phyloP scores from a whole-genome alignment of 1,140 invertebrate species.

The Hyphantria cunea region DNA sequence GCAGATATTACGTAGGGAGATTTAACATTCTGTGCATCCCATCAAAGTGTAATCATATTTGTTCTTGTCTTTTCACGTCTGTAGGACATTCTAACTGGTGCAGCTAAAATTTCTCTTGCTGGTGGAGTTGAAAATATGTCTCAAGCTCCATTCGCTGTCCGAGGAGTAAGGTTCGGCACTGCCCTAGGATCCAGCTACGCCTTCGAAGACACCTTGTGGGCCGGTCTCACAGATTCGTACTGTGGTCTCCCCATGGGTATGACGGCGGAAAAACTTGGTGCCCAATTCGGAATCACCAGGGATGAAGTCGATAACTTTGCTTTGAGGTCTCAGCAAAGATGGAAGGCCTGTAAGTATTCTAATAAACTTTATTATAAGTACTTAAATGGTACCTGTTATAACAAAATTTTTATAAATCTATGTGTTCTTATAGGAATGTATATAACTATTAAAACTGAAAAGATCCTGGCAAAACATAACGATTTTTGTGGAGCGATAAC shows the following conservation, averaged over 20 bases:
- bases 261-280: constrained; percentile 98
- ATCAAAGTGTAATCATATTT: too few relatives aligned
- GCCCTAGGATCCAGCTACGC: constrained; percentile 89
- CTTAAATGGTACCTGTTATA: too few relatives aligned
- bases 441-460: too few relatives aligned
- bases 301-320: constrained; percentile 96
- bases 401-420: too few relatives aligned
- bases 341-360: constrained; percentile 86
- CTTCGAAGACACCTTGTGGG: constrained; percentile 96
- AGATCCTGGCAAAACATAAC: too few relatives aligned
- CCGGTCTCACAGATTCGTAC: constrained; percentile 93
- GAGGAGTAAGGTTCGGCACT: constrained; percentile 96
- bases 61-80: constrained; percentile 12
- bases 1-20: too few relatives aligned
- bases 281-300: constrained; percentile 92
- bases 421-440: too few relatives aligned
- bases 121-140: constrained; percentile 98
- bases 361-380: too few relatives aligned
- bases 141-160: constrained; percentile 93
- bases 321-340: constrained; percentile 90
- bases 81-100: constrained; percentile 94
- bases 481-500: too few relatives aligned
- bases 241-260: constrained; percentile 97
- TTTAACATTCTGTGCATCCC: too few relatives aligned
- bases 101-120: constrained; percentile 93